Percentiles rank a stretch among this genome's conserved stretches.
Conservation (phyloP, 2,113 vertebrate genomes). For the Bubo blakistoni region DNA sequence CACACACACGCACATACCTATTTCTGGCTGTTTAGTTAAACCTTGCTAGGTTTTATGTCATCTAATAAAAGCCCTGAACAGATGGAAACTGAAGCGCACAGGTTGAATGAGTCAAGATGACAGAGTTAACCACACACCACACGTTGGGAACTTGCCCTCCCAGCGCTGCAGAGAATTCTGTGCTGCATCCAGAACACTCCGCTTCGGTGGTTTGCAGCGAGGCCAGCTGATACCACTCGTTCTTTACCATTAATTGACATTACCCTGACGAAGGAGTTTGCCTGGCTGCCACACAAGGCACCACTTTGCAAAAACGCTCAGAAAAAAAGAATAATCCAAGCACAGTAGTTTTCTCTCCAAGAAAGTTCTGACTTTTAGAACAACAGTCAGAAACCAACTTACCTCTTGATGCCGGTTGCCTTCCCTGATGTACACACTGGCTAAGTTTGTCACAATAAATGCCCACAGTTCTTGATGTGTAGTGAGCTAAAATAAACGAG, state of each 20-base stretch:
- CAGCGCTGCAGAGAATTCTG: not conserved
- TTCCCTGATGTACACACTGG: conserved; percentile 97
- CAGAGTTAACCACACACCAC: not conserved
- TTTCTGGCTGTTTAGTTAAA: not conserved
- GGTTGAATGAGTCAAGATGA: not conserved
- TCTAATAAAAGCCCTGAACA: not conserved
- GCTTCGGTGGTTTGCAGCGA: not conserved
- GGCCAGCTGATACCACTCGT: not conserved
- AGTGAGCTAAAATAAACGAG: conserved; percentile 81
- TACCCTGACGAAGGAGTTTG: not conserved
- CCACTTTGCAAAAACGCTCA: fast-evolving
- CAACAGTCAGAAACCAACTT: not conserved
- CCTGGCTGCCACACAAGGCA: not conserved
- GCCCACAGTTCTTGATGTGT: conserved; percentile 98
- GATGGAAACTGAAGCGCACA: not conserved
- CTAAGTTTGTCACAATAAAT: conserved; percentile 96
- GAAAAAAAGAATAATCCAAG: not conserved
- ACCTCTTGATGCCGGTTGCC: conserved; percentile 98
- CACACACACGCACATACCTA: too few relatives aligned
- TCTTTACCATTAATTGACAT: not conserved
- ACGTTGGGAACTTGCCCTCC: not conserved
- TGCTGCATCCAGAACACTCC: not conserved
- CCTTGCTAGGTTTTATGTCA: not conserved
- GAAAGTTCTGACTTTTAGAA: not conserved
- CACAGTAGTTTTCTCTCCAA: not conserved